Base-by-base conservation (phyloP, 2,113 vertebrate genomes). In the Calonectris borealis region DNA sequence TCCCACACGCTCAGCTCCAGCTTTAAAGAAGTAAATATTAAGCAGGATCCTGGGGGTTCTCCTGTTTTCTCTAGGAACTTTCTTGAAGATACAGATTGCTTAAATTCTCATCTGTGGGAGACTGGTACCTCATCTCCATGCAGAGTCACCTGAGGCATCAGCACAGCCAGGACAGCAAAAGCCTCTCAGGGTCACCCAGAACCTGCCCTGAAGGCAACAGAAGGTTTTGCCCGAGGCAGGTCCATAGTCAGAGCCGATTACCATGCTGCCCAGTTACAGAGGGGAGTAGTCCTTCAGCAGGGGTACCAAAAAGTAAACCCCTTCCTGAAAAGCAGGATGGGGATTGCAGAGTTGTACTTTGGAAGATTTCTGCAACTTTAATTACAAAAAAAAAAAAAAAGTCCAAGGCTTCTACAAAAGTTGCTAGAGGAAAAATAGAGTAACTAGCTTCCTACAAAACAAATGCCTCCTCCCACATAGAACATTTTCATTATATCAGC, bases 401-500 rank as follows among this genome's bases (percentile, higher is more conserved):
- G 40, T 13, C 27, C 34, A 75, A 79, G 29, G 44, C 51, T 69
- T 87, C 73, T 94, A 77, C 84, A 92, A 88, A 97, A 73, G 44
- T 44, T 73, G 26, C 46, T 89, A 70, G 91, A 93, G 69, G 52
- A 31, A 85, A 96, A 94, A 72, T 2, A 66, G 48, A 96, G 69
- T 48, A 93, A 93, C 44, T 48, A 66, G 49, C 73, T 95, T 94
- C 54, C 66, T 36, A n/a, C 88, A 94, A 80, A 95, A 94, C 34
- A 83, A 97, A 84, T 54, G 54, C 20, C 51, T 93, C 70, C 38
- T 95, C 73, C 68, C 87, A 90, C 62, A 54, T n/a, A 88, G 36
- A 93, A 69, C 40, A 70, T 90, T 95, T 91, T 95, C 95, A 95
- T 96, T 77, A 73, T 55, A 95, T 91, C 95, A 93, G 54, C 73